Base-by-base conservation (phyloP, 2,113 vertebrate species). In the Microtus pennsylvanicus region DNA sequence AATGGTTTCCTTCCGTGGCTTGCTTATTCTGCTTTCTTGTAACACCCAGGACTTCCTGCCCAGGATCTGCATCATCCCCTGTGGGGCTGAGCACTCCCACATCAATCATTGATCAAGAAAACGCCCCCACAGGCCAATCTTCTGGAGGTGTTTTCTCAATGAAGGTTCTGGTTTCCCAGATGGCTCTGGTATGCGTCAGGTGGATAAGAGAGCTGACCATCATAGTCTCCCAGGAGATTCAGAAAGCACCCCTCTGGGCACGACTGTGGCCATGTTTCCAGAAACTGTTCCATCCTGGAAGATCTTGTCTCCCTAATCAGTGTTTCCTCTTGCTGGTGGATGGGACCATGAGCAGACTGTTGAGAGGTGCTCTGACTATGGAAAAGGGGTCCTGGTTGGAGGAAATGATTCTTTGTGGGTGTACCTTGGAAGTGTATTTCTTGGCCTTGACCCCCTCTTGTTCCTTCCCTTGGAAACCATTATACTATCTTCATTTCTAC, bases 91-190 rank as follows among this genome's bases (percentile, higher is more conserved):
- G 26, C 8, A 30, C 26, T 30, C 26, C 14, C 45, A 83, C 13
- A 11, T 85, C 14, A 28, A 26, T 65, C 82, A 65, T 1, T 63
- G 42, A 5, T 83, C 61, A 42, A 63, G 58, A 42, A 63, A 63
- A 83, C 0, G 0, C 26, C 4, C 26, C 3, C n/a, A 11, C 38
- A 3, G 13, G 26, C 16, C 38, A 65, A 1, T 63, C 58, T 85
- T 65, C 42, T 45, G 38, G 55, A 61, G 24, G 12, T 2, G 63
- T 85, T 85, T 61, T 85, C 38, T 65, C 58, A 65, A 21, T 38
- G 28, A 42, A 63, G 8, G 14, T 85, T 45, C n/a, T 13, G 16
- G 14, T 85, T 85, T 85, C 58, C 5, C 58, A 65, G 24, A 45
- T 42, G 58, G 16, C 13, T 42, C n/a, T 83, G 10, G 24, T 17